phyloP scores from a whole-genome alignment of 2,888 invertebrate species.

The Euzetes globulus region DNA sequence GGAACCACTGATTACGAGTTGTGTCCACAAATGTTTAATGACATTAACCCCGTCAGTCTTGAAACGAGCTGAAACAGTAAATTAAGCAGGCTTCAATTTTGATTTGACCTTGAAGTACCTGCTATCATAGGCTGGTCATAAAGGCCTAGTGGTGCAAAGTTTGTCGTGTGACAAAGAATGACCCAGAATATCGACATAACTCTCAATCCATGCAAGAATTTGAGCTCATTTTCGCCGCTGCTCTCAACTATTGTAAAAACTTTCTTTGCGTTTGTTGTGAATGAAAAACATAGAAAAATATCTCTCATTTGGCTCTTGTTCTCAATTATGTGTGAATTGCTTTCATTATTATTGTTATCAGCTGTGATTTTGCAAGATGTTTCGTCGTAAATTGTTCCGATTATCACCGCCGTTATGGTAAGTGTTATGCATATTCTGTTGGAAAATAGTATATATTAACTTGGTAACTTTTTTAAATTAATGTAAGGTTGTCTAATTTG shows the following conservation, averaged over 20 bases:
- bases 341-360: neutral
- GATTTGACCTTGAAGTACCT: neutral
- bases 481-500: too few relatives aligned
- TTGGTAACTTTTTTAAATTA: too few relatives aligned
- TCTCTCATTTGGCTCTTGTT: neutral
- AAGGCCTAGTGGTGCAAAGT: slow-evolving; percentile 32
- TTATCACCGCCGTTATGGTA: neutral
- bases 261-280: neutral
- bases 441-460: neutral
- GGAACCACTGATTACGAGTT: slow-evolving; percentile 30
- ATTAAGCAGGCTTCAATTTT: neutral
- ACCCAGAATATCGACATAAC: slow-evolving; percentile 29
- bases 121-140: slow-evolving; percentile 32
- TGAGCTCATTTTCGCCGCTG: slow-evolving; percentile 12
- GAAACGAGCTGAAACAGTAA: slow-evolving; percentile 17
- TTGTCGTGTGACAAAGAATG: slow-evolving; percentile 30
- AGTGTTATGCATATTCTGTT: neutral
- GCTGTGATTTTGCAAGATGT: neutral
- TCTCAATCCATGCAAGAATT: slow-evolving; percentile 21
- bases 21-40: slow-evolving; percentile 24
- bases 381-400: neutral
- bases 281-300: slow-evolving; percentile 13
- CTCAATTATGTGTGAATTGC: neutral
- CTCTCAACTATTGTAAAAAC: slow-evolving; percentile 6
- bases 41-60: slow-evolving; percentile 1